Conservation (phyloP, 2,797 vertebrate genomes). For the Sebastes matsubarae region DNA sequence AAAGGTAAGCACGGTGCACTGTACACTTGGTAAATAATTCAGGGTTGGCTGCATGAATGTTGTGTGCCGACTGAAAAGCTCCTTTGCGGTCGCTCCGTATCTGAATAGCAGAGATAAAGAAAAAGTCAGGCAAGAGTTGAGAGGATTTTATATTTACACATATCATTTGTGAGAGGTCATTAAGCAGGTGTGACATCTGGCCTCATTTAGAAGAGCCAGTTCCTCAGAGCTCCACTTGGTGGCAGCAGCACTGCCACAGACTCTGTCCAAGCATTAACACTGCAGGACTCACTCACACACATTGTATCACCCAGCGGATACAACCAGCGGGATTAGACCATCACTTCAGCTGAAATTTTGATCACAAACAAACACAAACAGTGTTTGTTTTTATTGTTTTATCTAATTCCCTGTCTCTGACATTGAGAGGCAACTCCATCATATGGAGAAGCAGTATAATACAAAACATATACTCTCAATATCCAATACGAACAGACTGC, state of each 20-base stretch:
- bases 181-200: slow-evolving; percentile 61
- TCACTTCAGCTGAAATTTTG: slow-evolving; percentile 20
- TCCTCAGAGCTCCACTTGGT: slow-evolving; percentile 78
- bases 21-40: slow-evolving; percentile 57
- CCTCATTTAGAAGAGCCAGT: slow-evolving; percentile 55
- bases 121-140: slow-evolving; percentile 15
- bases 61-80: not conserved
- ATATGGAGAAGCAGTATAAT: not conserved
- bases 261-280: slow-evolving; percentile 48
- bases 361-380: not conserved
- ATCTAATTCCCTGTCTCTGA: slow-evolving; percentile 1
- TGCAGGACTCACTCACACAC: slow-evolving; percentile 49
- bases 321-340: slow-evolving; percentile 30
- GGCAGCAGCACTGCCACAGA: slow-evolving; percentile 81
- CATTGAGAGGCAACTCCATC: not conserved
- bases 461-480: not conserved
- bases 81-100: slow-evolving; percentile 10
- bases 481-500: not conserved
- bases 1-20: slow-evolving; percentile 86
- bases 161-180: slow-evolving; percentile 50
- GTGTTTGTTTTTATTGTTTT: slow-evolving; percentile 3
- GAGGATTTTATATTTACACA: slow-evolving; percentile 20
- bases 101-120: slow-evolving; percentile 26
- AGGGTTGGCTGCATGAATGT: slow-evolving; percentile 23
- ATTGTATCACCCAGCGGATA: slow-evolving; percentile 42